A percentile compares a stretch with the other conserved stretches of the same genome.
phyloP scores from a whole-genome alignment of 1,140 invertebrate species.

The Drosophila subpulchrella region DNA sequence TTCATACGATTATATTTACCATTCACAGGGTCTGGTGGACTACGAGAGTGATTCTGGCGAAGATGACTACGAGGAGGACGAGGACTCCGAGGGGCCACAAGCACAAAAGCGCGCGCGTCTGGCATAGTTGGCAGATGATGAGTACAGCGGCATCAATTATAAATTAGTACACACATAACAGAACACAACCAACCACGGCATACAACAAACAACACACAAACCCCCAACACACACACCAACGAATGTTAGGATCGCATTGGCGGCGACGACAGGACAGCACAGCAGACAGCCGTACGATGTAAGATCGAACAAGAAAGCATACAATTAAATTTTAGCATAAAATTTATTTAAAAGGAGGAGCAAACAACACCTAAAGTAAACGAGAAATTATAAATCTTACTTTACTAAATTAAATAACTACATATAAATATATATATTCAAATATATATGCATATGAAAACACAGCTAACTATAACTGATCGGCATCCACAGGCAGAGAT shows the following conservation, averaged over 20 bases:
- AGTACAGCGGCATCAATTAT: constrained; percentile 77
- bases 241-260: constrained; percentile 36
- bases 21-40: constrained; percentile 93
- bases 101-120: constrained; percentile 82
- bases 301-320: constrained; percentile 68
- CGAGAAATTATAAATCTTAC: constrained; percentile 79
- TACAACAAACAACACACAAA: constrained; percentile 37
- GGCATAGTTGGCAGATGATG: constrained; percentile 69
- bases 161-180: constrained; percentile 63
- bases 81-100: constrained; percentile 85
- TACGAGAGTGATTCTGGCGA: constrained; percentile 98
- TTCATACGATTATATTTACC: not conserved
- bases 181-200: constrained; percentile 35
- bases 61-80: constrained; percentile 96
- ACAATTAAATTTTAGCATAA: constrained; percentile 75
- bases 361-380: constrained; percentile 62
- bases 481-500: constrained; percentile 32
- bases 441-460: constrained; percentile 63
- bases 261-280: constrained; percentile 16
- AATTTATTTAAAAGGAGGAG: constrained; percentile 69
- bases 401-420: constrained; percentile 79
- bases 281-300: constrained; percentile 64
- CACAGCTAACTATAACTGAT: constrained; percentile 49
- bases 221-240: constrained; percentile 17
- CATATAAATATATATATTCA: constrained; percentile 55